phyloP scores from a whole-genome alignment of 2,888 invertebrate genomes.

The Coronaproctus castanopsis region DNA sequence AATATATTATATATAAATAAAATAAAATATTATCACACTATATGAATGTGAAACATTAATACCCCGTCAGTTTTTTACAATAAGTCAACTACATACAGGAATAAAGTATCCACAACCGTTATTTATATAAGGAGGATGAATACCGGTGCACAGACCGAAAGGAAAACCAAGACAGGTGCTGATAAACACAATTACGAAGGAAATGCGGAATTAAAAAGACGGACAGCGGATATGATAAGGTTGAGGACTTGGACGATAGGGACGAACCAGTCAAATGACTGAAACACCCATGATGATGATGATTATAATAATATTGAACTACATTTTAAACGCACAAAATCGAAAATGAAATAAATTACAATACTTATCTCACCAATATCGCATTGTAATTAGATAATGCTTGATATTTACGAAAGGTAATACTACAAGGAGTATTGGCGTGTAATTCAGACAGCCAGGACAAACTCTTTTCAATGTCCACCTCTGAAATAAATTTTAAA shows the following conservation, averaged over 20 bases:
- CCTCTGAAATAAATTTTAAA: slow-evolving; percentile 34
- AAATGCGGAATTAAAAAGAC: too few species aligned
- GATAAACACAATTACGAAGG: too few species aligned
- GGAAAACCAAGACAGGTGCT: too few species aligned
- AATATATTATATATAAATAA: background rate
- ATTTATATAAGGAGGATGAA: too few species aligned
- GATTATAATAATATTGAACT: too few species aligned
- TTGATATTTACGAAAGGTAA: slow-evolving; percentile 65
- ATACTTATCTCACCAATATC: slow-evolving; percentile 1
- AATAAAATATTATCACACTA: background rate
- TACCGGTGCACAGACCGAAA: too few species aligned
- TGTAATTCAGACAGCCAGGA: slow-evolving; percentile 71
- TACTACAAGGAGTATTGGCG: slow-evolving; percentile 65
- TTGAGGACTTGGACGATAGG: background rate
- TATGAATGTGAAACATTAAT: too few species aligned
- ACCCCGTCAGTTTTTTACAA: too few species aligned
- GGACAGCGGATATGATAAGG: background rate
- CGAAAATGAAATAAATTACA: background rate
- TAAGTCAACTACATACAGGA: too few species aligned
- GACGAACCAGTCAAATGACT: background rate
- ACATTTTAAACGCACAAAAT: background rate
- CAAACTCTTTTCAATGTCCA: slow-evolving; percentile 84
- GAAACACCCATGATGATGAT: background rate
- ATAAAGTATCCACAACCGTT: too few species aligned
- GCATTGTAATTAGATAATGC: slow-evolving; percentile 22